Evolutionary conservation across 2,888 invertebrate genomes (phyloP), one percentile per base, ranked within the genome.

Genomic region (Drosophila vallismaia): DNA sequence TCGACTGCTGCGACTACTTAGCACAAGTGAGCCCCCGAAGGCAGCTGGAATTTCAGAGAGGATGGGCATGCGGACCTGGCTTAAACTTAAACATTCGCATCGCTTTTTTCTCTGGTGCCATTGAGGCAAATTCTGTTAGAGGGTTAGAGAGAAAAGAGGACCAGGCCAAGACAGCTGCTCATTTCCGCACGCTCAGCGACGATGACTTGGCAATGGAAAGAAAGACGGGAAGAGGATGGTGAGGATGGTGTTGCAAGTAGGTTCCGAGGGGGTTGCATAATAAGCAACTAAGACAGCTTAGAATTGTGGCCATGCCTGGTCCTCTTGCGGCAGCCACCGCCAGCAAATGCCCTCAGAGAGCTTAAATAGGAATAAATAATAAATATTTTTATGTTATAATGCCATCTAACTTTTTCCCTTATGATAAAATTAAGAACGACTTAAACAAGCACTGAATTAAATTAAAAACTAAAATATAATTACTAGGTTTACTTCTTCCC

Each of bases 211-310:
- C 55, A 68, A 74, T 71, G 79, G 64, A 38, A 0, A 31, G 19
- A 1, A 19, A 19, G 19, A 19, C 19, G 19, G 19, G 19, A 19
- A 19, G 19, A 2, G 19, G 19, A 19, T 19, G 19, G 19, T 19
- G 19, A 6, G 0, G 45, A n/a, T 40, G 52, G 42, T 12, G 19
- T 9, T 10, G 6, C 19, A 44, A 1, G 0, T 26, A 24, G 48
- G 14, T 24, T 44, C 31, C 3, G 9, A n/a, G 33, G 38, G 58
- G 74, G 55, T 69, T 76, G 86, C 75, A 88, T 82, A 88, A 82
- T 82, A 88, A 82, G 82, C 82, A 82, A 88, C 86, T 82, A 88
- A 88, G 88, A 86, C 77, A 86, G 82, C 82, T 82, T 88, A 82
- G 85, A 82, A 80, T 72, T 81, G 88, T 71, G 86, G 86, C 79